A percentile compares a stretch with the other conserved stretches of the same genome.
These are phyloP conservation scores for Malacoraja senta DNA, from an alignment of 2,797 vertebrate species.

Conservation along the genomic window DNA sequence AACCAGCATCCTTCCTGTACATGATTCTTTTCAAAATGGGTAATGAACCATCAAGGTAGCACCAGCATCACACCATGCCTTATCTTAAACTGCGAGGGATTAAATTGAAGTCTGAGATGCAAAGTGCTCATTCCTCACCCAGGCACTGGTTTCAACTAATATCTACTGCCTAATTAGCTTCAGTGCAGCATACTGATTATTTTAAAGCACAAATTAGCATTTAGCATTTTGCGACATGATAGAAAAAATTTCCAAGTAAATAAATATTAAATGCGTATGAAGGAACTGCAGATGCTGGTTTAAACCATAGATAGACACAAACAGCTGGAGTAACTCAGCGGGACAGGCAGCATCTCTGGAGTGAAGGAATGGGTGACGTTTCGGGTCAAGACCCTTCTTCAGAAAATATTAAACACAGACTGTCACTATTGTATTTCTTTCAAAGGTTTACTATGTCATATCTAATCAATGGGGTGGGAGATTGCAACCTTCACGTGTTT, in stretches of 20 bases:
- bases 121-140: background rate
- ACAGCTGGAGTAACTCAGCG: too few species aligned
- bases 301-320: too few species aligned
- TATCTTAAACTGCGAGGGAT: background rate
- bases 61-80: background rate
- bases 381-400: too few species aligned
- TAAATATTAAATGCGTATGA: too few species aligned
- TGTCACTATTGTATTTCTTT: background rate
- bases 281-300: too few species aligned
- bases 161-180: background rate
- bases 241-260: background rate
- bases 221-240: background rate
- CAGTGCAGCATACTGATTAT: background rate
- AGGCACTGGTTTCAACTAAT: background rate
- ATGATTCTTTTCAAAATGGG: background rate
- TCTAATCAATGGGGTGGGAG: conserved; percentile 63
- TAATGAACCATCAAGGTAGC: background rate
- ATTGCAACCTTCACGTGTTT: too few species aligned
- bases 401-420: background rate
- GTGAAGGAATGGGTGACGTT: too few species aligned
- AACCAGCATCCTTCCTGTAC: too few species aligned
- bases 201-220: background rate
- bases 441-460: conserved; percentile 72
- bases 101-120: background rate
- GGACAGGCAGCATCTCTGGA: too few species aligned